Evolutionary conservation across 2,113 vertebrate genomes (phyloP).

Genomic region (Ibidorhyncha struthersii): DNA sequence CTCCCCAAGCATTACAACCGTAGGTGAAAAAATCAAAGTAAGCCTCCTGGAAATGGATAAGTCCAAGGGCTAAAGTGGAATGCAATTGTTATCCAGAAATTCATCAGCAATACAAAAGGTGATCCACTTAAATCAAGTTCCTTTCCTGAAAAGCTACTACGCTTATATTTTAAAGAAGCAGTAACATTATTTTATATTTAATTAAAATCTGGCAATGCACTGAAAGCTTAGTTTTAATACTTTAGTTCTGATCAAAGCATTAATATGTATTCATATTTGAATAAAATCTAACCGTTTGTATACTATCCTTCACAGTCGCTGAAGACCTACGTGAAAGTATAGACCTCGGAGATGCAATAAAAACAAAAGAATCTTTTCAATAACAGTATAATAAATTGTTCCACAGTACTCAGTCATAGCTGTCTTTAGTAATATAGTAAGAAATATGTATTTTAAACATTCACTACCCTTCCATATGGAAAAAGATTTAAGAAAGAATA

Average conservation of each 20-base stretch:
- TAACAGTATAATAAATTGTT: not conserved
- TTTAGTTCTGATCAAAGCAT: not conserved
- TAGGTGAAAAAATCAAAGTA: constrained; percentile 25
- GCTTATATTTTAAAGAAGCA: not conserved
- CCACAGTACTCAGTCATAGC: not conserved
- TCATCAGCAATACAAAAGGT: not conserved
- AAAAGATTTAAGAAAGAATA: not conserved
- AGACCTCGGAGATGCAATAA: not conserved
- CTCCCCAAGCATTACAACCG: constrained; percentile 37
- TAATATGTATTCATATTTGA: not conserved
- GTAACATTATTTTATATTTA: not conserved
- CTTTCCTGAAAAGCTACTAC: not conserved
- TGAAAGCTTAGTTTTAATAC: not conserved
- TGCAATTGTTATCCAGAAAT: not conserved
- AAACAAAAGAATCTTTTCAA: not conserved
- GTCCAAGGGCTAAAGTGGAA: not conserved
- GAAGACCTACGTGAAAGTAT: not conserved
- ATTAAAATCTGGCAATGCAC: not conserved
- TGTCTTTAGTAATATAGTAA: not conserved
- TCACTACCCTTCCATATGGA: not conserved
- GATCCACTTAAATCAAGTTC: not conserved
- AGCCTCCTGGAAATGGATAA: constrained; percentile 23
- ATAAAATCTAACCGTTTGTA: not conserved
- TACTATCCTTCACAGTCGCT: not conserved
- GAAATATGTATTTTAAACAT: not conserved